A percentile compares a stretch with the other conserved stretches of the same genome.
These are phyloP conservation scores for Microplitis demolitor DNA, from an alignment of 1,140 invertebrate species.

Conservation along the genomic window DNA sequence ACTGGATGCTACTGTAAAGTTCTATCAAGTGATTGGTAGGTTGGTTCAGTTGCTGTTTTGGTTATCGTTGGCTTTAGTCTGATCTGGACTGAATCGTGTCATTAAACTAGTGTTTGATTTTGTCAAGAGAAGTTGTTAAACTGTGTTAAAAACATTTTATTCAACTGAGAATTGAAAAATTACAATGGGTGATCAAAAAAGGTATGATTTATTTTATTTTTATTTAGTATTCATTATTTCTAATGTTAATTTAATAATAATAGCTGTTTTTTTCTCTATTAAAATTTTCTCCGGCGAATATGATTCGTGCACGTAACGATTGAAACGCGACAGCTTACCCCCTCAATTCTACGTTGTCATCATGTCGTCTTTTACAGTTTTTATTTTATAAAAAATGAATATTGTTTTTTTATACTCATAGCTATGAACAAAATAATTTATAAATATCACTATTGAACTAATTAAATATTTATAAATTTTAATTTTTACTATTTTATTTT, in stretches of 20 bases:
- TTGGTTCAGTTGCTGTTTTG: too few relatives aligned
- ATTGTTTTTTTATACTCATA: neutral
- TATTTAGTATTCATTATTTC: neutral
- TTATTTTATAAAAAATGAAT: constrained; percentile 35
- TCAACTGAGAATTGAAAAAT: neutral
- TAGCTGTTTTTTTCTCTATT: constrained; percentile 2
- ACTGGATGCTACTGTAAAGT: too few relatives aligned
- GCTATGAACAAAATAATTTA: neutral
- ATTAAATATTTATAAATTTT: neutral
- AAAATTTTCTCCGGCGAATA: constrained; percentile 19
- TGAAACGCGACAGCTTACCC: constrained; percentile 35
- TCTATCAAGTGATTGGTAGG: too few relatives aligned
- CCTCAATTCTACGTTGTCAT: constrained; percentile 61
- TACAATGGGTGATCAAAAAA: constrained; percentile 54
- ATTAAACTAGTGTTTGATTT: constrained; percentile 5
- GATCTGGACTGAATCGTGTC: neutral
- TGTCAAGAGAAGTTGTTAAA: neutral
- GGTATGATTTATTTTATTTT: constrained; percentile 40
- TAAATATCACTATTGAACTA: neutral
- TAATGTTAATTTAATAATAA: neutral
- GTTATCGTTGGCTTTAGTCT: too few relatives aligned
- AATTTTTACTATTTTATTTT: neutral
- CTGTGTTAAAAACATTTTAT: neutral
- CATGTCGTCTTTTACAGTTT: constrained; percentile 53
- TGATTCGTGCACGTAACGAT: constrained; percentile 17